Evolutionary conservation across 2,888 invertebrate genomes (phyloP), one percentile per base, ranked within the genome.

Genomic region (Pandemis cinnamomeana): DNA sequence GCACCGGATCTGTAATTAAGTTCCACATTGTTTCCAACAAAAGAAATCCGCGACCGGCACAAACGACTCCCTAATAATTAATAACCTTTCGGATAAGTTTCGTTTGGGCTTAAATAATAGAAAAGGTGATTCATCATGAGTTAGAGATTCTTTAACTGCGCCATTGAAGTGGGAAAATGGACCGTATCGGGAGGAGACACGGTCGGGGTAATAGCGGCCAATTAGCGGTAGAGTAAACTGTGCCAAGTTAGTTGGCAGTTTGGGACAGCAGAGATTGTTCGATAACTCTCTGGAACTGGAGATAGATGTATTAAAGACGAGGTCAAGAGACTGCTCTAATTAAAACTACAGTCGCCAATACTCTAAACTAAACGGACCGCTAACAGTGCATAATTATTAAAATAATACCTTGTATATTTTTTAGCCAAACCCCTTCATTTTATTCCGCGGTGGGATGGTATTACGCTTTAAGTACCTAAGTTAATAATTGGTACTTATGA

Each of bases 121-220:
- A 76, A 77, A 75, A 76, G 76, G 80, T 77, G 76, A 80, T 80
- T 79, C 78, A 77, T 80, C 80, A 79, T 79, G 78, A 79, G 75
- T 74, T 77, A 61, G 73, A 63, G 75, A 67, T 76, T 72, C 76
- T 76, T 71, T 60, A 27, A 53, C 44, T 53, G 20, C 7, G 15
- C 53, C 53, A 7, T 48, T 13, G 46, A 63, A 36, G 41, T 36
- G 13, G 46, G 53, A 72, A 68, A 72, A 44, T 75, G 71, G 42
- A 41, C 60, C 41, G 53, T 72, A 68, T 71, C 53, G 15, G 36
- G 3, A n/a, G 7, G 74, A 15, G 15, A 48, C 66, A 71, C 61
- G 70, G 44, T 60, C 6, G 48, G 44, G 5, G 11, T 60, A 66
- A 73, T 69, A n/a, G n/a, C 46, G 27, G 11, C 15, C 27, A 69